A percentile compares a stretch with the other conserved stretches of the same genome.
Evolutionary conservation across 2,113 vertebrate genomes (phyloP).

Genomic region (Etheostoma cragini): DNA sequence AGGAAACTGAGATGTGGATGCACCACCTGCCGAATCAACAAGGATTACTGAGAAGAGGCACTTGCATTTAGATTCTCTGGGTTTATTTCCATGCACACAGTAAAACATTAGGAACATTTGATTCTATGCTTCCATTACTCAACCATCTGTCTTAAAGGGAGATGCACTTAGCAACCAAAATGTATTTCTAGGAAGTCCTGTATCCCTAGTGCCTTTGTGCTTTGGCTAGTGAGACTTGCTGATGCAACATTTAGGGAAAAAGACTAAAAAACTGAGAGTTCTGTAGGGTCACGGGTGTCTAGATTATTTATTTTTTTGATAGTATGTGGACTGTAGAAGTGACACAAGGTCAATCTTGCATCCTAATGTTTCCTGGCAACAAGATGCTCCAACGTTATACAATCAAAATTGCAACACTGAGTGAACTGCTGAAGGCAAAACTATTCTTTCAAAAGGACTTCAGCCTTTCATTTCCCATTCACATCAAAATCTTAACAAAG

Average conservation of each 20-base stretch:
- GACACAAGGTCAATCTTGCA: background rate
- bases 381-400: background rate
- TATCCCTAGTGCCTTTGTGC: background rate
- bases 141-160: conserved; percentile 23
- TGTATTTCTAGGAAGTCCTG: conserved; percentile 8
- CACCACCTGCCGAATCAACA: conserved; percentile 14
- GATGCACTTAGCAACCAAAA: conserved; percentile 30
- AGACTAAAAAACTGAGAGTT: background rate
- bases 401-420: background rate
- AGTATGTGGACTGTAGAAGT: background rate
- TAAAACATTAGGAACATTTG: conserved; percentile 3
- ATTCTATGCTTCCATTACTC: conserved; percentile 14
- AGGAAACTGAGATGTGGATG: background rate
- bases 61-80: background rate
- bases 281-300: background rate
- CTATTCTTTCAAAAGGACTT: background rate
- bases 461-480: background rate
- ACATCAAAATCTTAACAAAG: background rate
- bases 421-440: background rate
- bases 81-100: conserved; percentile 12
- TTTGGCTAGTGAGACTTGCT: background rate
- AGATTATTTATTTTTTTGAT: background rate
- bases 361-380: conserved; percentile 21
- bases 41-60: conserved; percentile 4
- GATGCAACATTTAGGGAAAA: background rate